Conservation (phyloP, 2,888 invertebrate genomes). For the Drosophila glabriapex region DNA sequence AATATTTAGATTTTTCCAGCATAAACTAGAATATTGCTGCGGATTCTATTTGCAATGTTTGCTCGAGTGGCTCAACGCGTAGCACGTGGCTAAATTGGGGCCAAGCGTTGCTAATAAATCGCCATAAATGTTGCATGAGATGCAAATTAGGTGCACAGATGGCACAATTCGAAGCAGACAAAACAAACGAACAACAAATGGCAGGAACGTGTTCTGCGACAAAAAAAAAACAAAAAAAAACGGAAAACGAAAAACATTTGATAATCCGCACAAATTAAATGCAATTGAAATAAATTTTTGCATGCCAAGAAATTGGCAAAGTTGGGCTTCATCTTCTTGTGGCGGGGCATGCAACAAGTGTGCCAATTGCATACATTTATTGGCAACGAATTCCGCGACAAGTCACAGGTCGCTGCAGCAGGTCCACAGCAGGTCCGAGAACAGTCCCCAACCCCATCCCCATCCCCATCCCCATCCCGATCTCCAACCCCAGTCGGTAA, state of each 20-base stretch:
- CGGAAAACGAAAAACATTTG: slow-evolving; percentile 30
- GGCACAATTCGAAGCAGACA: background rate
- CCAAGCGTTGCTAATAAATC: slow-evolving; percentile 67
- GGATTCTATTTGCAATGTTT: background rate
- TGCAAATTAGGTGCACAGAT: slow-evolving; percentile 46
- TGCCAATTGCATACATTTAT: slow-evolving; percentile 78
- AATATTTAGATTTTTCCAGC: background rate
- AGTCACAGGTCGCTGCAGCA: slow-evolving; percentile 37
- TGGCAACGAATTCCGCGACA: slow-evolving; percentile 66
- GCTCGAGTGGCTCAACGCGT: background rate
- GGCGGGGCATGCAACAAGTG: slow-evolving; percentile 70
- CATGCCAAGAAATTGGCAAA: slow-evolving; percentile 66
- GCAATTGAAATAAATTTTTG: slow-evolving; percentile 78
- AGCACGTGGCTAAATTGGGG: slow-evolving; percentile 59
- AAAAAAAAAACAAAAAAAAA: slow-evolving; percentile 6
- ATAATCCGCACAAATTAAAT: slow-evolving; percentile 78
- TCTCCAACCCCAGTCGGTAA: slow-evolving; percentile 8
- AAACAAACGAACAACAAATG: slow-evolving; percentile 5
- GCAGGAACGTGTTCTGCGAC: slow-evolving; percentile 28
- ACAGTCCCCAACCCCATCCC: background rate
- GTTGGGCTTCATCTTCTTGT: slow-evolving; percentile 14
- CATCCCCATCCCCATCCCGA: background rate
- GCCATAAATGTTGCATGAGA: slow-evolving; percentile 61
- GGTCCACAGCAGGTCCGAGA: slow-evolving; percentile 14
- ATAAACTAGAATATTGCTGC: background rate